Base-by-base conservation (phyloP, 2,888 invertebrate genomes). In the Candidula unifasciata region DNA sequence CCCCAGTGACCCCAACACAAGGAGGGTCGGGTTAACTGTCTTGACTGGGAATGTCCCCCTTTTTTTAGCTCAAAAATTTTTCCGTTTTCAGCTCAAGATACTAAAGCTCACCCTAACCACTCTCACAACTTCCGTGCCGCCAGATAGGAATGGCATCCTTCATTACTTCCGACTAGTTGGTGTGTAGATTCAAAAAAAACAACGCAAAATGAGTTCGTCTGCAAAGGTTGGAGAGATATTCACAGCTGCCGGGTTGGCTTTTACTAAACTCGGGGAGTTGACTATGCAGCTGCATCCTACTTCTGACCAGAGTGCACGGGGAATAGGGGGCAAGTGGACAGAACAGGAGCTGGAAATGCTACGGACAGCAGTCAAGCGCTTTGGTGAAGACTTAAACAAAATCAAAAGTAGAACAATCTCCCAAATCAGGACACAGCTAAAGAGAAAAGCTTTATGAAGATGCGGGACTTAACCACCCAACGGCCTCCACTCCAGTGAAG, bases 321-420 rank as follows among this genome's bases (percentile, higher is more conserved):
- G 92, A 91, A 93, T 85, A 94, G 87, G 80, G 94, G 97, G 97
- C 91, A 98, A 98, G 95, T 98, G 98, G 98, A 98, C 97, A 89
- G 97, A 97, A 93, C 97, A 97, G 94, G 98, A 98, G 95, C 97
- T 98, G 94, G 98, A 98, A 94, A 97, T 98, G 97, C 95, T 99
- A 91, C 96, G 97, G 91, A 95, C 96, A 88, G 96, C 98, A 90
- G 97, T 99, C 86, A 96, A 96, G 94, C 96, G 96, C 89, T 98
- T 98, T 95, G 97, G 97, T 85, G 96, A 97, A 90, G 98, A 98
- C 94, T 95, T 99, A 91, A 97, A 96, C 94, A 96, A 97, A 95
- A 96, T 98, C 91, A 98, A 98, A 94, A 96, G 95, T 92, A 96
- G 97, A 93, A 98, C 98, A 93, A 97, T 97, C 88, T 96, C 96